Conservation (phyloP, 2,797 vertebrate genomes). For the Ceryle rudis region DNA sequence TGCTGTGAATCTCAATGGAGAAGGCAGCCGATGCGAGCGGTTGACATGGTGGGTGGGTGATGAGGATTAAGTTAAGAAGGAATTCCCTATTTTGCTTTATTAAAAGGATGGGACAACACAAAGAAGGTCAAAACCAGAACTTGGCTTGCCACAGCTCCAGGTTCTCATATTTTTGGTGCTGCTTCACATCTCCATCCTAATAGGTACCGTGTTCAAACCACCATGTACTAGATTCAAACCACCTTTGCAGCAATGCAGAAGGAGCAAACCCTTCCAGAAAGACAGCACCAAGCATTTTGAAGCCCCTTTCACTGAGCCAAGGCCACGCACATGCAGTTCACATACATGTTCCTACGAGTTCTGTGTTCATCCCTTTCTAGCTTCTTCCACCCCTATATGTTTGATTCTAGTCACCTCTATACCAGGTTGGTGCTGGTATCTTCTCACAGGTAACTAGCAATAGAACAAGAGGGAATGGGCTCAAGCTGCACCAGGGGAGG, state of each 20-base stretch:
- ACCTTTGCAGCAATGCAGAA: not conserved
- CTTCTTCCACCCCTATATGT: not conserved
- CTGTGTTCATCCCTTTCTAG: not conserved
- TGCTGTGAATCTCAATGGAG: not conserved
- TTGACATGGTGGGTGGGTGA: fast-evolving
- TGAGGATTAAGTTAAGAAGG: not conserved
- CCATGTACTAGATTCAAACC: not conserved
- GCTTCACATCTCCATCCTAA: not conserved
- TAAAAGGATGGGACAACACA: not conserved
- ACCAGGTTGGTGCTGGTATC: too few species aligned
- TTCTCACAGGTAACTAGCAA: too few species aligned
- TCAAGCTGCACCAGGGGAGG: too few species aligned
- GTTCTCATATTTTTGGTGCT: not conserved
- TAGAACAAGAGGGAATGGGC: too few species aligned
- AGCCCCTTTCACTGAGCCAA: not conserved
- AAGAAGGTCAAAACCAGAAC: not conserved
- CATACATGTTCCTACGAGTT: fast-evolving
- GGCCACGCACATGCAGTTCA: fast-evolving
- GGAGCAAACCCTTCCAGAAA: not conserved
- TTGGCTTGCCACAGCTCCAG: not conserved
- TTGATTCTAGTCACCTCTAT: not conserved
- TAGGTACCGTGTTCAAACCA: too few species aligned
- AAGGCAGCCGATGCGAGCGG: not conserved
- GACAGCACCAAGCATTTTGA: not conserved
- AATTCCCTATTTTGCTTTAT: not conserved